Conservation (phyloP, 2,113 vertebrate species). For the Tylochromis polylepis region DNA sequence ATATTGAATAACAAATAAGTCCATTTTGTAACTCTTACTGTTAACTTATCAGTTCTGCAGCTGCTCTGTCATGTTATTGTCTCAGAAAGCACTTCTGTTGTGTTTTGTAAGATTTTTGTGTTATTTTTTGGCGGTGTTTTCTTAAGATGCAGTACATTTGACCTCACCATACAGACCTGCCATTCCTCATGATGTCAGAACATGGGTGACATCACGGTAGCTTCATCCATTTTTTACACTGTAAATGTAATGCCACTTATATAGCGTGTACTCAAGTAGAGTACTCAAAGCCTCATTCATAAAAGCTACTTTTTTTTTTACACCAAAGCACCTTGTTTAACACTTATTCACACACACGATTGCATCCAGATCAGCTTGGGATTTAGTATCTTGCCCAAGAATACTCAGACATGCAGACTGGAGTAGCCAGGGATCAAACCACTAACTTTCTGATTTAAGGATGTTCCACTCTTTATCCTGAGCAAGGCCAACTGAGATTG, state of each 20-base stretch:
- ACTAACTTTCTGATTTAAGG: neutral
- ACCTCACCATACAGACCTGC: neutral
- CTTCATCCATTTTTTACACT: neutral
- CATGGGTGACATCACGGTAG: neutral
- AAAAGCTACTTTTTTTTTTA: neutral
- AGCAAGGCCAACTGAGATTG: neutral
- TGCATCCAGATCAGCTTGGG: neutral
- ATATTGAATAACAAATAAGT: neutral
- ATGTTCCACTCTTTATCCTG: neutral
- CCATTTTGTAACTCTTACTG: neutral
- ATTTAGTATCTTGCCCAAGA: neutral
- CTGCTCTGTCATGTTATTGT: neutral
- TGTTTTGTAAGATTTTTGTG: neutral
- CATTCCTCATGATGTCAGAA: neutral
- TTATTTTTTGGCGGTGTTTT: neutral
- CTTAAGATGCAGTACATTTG: neutral
- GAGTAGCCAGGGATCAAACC: neutral
- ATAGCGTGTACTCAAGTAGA: neutral
- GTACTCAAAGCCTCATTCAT: neutral
- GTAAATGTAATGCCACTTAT: neutral
- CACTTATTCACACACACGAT: neutral
- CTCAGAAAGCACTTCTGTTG: neutral
- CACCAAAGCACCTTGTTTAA: neutral
- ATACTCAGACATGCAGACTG: neutral
- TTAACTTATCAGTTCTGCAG: neutral